Conservation (phyloP, 2,888 invertebrate genomes). For the Papilio gigon region DNA sequence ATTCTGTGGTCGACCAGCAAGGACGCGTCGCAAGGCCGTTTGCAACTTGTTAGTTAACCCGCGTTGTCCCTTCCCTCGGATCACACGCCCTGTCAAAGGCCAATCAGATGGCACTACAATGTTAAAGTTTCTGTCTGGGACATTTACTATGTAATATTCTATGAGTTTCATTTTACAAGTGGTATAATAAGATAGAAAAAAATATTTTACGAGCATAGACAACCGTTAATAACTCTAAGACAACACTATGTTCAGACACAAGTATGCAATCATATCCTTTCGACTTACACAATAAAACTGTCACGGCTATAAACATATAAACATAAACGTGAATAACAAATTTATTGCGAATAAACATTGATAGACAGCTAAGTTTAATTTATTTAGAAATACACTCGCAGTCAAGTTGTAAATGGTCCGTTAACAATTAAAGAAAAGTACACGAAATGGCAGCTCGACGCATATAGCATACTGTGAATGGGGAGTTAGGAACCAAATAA, state of each 20-base stretch:
- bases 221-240: not conserved
- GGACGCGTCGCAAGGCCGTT: slow-evolving; percentile 76
- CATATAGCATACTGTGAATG: not conserved
- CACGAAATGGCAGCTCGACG: slow-evolving; percentile 6
- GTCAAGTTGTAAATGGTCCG: slow-evolving; percentile 57
- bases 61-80: slow-evolving; percentile 49
- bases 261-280: not conserved
- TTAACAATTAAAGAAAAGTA: slow-evolving; percentile 56
- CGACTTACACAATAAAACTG: slow-evolving; percentile 16
- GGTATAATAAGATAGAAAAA: not conserved
- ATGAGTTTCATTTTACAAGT: not conserved
- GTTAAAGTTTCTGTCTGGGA: not conserved
- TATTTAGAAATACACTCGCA: slow-evolving; percentile 53
- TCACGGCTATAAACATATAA: slow-evolving; percentile 22
- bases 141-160: not conserved
- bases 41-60: slow-evolving; percentile 63
- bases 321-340: slow-evolving; percentile 21
- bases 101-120: slow-evolving; percentile 47
- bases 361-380: slow-evolving; percentile 50
- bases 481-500: slow-evolving; percentile 5
- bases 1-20: slow-evolving; percentile 66
- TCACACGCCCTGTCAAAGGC: slow-evolving; percentile 49
- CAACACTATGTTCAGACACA: too few relatives aligned
- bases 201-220: not conserved
- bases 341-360: slow-evolving; percentile 31